Evolutionary conservation across 2,797 vertebrate species (phyloP), one percentile per base, ranked within the genome.

Genomic region (Schizopygopsis malacanthus): DNA sequence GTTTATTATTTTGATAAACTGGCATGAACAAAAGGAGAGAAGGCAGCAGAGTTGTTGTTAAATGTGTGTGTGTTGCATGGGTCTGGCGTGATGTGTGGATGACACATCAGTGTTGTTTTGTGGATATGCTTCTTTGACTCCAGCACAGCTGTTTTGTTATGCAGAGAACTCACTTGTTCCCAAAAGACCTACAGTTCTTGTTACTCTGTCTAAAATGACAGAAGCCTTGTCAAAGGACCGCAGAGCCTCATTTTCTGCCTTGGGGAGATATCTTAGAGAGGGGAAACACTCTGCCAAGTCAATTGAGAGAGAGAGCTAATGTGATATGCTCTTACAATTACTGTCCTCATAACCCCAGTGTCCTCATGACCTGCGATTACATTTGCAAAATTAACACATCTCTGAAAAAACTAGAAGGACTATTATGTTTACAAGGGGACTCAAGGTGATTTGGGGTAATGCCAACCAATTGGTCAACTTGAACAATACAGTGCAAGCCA

Each of bases 211-310:
- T 76, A 72, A 84, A 87, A 86, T 90, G 79, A 87, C 89, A 88
- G 87, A 84, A 83, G 77, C 7, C 22, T 85, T 75, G 86, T 89
- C 83, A 88, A 86, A 88, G 54, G 72, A 81, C 65, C 78, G 83
- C 77, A 71, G 52, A 87, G 77, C 50, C 77, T 79, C 84, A 77
- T 47, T 78, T 83, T 84, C 52, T 67, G 85, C 86, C 81, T 86
- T 77, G 50, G 83, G 84, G 87, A 89, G 43, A 63, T 61, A 69
- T 75, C 75, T 61, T 47, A 41, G 20, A 73, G 56, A 54, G 47
- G n/a, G 47, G 54, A 69, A 81, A 77, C 54, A 84, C 63, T 39
- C 47, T 84, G 85, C 73, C 81, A 73, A 82, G 59, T 69, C 81
- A 52, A 81, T 54, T 50, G 54, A 78, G 59, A 70, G 47, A 65